A percentile compares a stretch with the other conserved stretches of the same genome.
These are phyloP conservation scores for Hafferia zeledoni DNA, from an alignment of 2,797 vertebrate species.

Conservation along the genomic window DNA sequence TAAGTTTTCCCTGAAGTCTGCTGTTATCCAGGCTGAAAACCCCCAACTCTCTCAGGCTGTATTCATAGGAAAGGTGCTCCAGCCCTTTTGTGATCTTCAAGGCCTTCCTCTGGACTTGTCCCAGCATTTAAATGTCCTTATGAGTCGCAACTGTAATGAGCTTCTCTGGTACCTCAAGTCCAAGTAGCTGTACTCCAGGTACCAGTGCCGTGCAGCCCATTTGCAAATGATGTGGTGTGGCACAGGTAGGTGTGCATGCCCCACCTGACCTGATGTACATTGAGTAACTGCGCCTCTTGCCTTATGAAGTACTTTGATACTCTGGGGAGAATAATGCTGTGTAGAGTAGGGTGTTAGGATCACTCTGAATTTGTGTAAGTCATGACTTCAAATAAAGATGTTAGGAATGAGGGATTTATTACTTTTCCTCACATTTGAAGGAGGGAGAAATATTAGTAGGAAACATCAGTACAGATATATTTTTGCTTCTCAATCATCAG, in stretches of 20 bases:
- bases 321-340: background rate
- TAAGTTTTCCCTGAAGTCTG: background rate
- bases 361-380: background rate
- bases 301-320: background rate
- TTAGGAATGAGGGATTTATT: background rate
- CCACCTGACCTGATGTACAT: fast-evolving
- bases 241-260: background rate
- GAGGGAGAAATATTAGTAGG: conserved; percentile 27
- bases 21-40: background rate
- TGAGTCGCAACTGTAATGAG: background rate
- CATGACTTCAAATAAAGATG: background rate
- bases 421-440: background rate
- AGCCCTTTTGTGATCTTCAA: background rate
- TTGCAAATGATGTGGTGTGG: background rate
- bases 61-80: background rate
- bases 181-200: background rate
- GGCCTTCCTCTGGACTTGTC: background rate
- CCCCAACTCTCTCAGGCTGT: background rate
- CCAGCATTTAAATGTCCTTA: background rate
- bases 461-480: conserved; percentile 2
- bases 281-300: background rate
- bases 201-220: background rate
- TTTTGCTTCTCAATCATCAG: background rate
- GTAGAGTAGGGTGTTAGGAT: background rate
- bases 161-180: background rate